Conservation (phyloP, 1,140 invertebrate genomes). For the Drosophila truncata region DNA sequence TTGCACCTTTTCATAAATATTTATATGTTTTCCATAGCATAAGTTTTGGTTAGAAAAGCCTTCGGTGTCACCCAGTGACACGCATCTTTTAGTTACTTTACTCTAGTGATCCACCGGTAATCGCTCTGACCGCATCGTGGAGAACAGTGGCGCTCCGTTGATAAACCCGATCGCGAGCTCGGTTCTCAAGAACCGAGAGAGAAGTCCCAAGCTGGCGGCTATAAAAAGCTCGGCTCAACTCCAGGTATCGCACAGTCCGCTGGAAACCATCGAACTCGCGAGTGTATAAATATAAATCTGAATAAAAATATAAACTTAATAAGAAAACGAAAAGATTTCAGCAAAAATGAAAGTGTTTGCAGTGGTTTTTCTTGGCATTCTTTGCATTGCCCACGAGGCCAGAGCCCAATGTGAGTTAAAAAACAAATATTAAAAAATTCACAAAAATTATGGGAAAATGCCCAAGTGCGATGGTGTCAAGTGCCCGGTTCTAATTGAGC, state of each 20-base stretch:
- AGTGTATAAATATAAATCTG: constrained; percentile 8
- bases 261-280: constrained; percentile 5
- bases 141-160: constrained; percentile 43
- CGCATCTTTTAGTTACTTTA: constrained; percentile 33
- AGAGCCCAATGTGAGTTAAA: constrained; percentile 39
- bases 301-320: background rate
- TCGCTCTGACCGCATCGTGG: constrained; percentile 34
- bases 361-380: constrained; percentile 21
- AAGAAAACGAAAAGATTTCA: background rate
- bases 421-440: constrained; percentile 19
- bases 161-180: constrained; percentile 14
- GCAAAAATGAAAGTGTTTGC: constrained; percentile 56
- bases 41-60: constrained; percentile 16
- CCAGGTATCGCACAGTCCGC: constrained; percentile 25
- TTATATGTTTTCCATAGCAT: constrained; percentile 15
- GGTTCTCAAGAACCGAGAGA: constrained; percentile 25
- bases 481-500: constrained; percentile 40
- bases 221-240: constrained; percentile 29
- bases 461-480: constrained; percentile 21
- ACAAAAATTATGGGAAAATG: constrained; percentile 19
- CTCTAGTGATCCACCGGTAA: constrained; percentile 23
- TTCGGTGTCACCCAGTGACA: constrained; percentile 60
- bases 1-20: constrained; percentile 33
- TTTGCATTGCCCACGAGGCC: constrained; percentile 28
- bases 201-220: constrained; percentile 12